A percentile compares a stretch with the other conserved stretches of the same genome.
These are phyloP conservation scores for Venusia cambrica DNA, from an alignment of 2,888 invertebrate species.

Conservation along the genomic window DNA sequence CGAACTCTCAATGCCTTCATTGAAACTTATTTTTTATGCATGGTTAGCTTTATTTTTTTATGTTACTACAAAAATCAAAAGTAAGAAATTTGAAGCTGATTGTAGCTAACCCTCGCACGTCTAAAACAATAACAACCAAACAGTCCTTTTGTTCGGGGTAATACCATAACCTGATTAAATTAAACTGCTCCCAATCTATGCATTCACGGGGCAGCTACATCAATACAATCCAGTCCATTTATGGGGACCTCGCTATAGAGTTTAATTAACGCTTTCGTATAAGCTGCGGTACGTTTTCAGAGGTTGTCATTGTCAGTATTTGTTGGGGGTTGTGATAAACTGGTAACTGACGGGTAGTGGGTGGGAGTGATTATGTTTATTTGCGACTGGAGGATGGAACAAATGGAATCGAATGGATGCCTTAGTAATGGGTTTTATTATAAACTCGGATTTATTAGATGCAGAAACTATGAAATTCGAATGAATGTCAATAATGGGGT, in stretches of 20 bases:
- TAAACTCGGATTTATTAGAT: too few species aligned
- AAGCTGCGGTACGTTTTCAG: conserved; percentile 46
- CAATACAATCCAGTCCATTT: conserved; percentile 8
- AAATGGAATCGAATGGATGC: conserved; percentile 2
- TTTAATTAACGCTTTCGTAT: conserved; percentile 52
- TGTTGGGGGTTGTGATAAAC: conserved; percentile 10
- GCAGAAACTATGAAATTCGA: too few species aligned
- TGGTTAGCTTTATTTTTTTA: too few species aligned
- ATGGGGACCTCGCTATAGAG: conserved; percentile 14
- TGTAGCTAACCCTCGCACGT: conserved; percentile 8
- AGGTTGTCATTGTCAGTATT: conserved; percentile 36
- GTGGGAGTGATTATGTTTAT: conserved; percentile 9
- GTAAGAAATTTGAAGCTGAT: conserved; percentile 6
- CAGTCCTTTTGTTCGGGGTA: conserved; percentile 11
- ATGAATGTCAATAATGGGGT: too few species aligned
- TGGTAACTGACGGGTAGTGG: conserved; percentile 12
- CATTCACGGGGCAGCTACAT: conserved; percentile 8
- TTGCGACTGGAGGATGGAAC: conserved; percentile 1
- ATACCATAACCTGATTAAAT: conserved; percentile 16
- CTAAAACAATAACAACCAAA: conserved; percentile 11
- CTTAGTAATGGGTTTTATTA: too few species aligned
- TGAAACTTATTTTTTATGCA: too few species aligned
- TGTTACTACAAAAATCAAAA: too few species aligned
- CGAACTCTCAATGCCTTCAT: too few species aligned
- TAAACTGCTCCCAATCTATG: conserved; percentile 12